Evolutionary conservation across 2,888 invertebrate species (phyloP).

Genomic region (Drosophila mayaguana): DNA sequence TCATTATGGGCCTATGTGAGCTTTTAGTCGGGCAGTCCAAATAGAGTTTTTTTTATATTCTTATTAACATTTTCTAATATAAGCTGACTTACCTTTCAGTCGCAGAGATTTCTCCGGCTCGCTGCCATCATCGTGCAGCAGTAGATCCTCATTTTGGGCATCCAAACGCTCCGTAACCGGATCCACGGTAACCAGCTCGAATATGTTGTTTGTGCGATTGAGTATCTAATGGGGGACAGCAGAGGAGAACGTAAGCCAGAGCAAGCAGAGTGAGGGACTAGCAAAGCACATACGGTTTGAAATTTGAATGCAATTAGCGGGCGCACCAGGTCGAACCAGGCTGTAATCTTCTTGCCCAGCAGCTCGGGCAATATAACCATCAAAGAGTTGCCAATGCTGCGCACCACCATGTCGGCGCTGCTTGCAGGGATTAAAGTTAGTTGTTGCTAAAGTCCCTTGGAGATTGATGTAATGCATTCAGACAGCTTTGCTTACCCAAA

Average conservation of each 20-base stretch:
- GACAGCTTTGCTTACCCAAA: conserved; percentile 89
- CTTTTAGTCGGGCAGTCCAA: no score
- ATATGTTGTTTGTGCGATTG: conserved; percentile 98
- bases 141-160: conserved; percentile 85
- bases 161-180: conserved; percentile 90
- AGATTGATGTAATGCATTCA: conserved; percentile 1
- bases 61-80: background rate
- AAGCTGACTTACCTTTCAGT: conserved; percentile 89
- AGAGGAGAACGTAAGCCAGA: background rate
- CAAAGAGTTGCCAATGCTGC: conserved; percentile 95
- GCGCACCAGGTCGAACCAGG: conserved; percentile 95
- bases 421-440: conserved; percentile 29
- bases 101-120: conserved; percentile 91
- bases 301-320: conserved; percentile 98
- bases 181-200: conserved; percentile 96
- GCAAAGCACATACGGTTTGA: conserved; percentile 90
- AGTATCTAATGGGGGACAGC: conserved; percentile 89
- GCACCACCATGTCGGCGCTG: conserved; percentile 94
- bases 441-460: background rate
- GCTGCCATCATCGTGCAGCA: conserved; percentile 87
- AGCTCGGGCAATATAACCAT: conserved; percentile 95
- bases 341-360: conserved; percentile 94
- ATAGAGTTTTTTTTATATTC: no score
- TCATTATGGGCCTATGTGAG: no score
- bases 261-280: background rate